A percentile compares a stretch with the other conserved stretches of the same genome.
These are phyloP conservation scores for Syngnathoides biaculeatus DNA, from an alignment of 2,113 vertebrate species.

Conservation along the genomic window DNA sequence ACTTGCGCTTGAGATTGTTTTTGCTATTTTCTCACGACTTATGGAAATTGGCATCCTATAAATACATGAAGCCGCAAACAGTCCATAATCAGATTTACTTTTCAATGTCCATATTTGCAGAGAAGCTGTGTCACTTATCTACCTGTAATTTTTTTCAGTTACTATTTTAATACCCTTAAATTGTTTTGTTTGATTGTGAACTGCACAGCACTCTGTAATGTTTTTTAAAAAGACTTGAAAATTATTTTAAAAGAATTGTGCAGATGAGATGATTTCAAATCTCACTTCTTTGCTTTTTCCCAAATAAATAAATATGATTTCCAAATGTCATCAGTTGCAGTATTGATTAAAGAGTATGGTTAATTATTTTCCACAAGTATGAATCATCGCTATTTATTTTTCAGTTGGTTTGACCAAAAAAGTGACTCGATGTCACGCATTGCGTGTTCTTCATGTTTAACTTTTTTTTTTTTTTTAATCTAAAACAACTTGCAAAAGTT, in stretches of 20 bases:
- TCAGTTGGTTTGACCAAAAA: not conserved
- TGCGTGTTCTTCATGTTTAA: not conserved
- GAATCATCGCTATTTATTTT: not conserved
- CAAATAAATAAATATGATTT: not conserved
- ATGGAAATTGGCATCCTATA: not conserved
- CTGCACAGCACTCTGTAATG: not conserved
- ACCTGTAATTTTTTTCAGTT: too few relatives aligned
- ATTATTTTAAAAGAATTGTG: not conserved
- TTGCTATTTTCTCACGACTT: not conserved
- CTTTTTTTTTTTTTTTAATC: conserved; percentile 4
- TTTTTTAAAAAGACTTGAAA: too few relatives aligned
- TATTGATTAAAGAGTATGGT: too few relatives aligned
- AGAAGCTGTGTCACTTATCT: not conserved
- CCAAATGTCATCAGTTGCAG: too few relatives aligned
- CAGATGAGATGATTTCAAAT: not conserved
- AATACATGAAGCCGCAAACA: not conserved
- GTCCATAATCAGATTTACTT: not conserved
- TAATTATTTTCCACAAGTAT: not conserved
- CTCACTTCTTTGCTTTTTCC: not conserved
- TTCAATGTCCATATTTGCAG: not conserved
- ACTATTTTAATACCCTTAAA: not conserved
- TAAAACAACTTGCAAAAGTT: conserved; percentile 29
- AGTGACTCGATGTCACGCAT: not conserved
- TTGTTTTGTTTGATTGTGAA: not conserved
- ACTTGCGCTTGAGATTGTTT: not conserved